Evolutionary conservation across 92 coral and sea anemone species (phyloP), one percentile per base, ranked within the genome.

Genomic region (Hydrozoanthus gracilis): DNA sequence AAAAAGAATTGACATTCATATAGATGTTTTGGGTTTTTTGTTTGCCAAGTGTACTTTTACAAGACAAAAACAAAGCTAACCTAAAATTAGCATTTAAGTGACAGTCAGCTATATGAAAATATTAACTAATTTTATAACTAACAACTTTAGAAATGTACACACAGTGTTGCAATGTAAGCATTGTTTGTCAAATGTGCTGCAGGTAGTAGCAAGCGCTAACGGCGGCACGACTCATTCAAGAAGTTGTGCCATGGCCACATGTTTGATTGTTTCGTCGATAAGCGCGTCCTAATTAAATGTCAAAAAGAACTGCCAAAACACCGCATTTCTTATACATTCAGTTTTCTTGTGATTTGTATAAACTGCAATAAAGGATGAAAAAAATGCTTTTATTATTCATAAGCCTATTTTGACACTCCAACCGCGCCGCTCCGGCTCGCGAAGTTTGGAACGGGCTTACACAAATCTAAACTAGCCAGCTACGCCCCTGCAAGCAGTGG

Each of bases 401-500:
- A 58, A 58, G 65, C 65, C 65, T 58, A 58, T 58, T 6, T 58
- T 58, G 65, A 58, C 65, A 58, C 65, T 58, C 65, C 65, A 58
- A 58, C 65, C 65, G 65, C 65, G 65, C 65, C 65, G 65, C 65
- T 58, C 65, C 65, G 65, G 65, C 65, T 58, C 65, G 65, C 65
- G 65, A 58, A 58, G 65, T 58, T 58, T 58, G 65, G 65, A 58
- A 58, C 65, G 65, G 65, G 65, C 65, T 58, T 58, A 58, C 16
- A 58, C 65, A 58, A 58, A 58, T 58, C 65, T 3, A 58, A 58
- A 58, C 17, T 58, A 58, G 65, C 65, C 65, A 58, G 65, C 65
- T 58, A 58, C 65, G 65, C 35, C 65, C 65, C 65, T 58, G 65
- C 65, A 58, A 58, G 65, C 65, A 58, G 65, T 58, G 65, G 65